A percentile compares a stretch with the other conserved stretches of the same genome.
These are phyloP conservation scores for Nasonia oneida DNA, from an alignment of 2,888 invertebrate species.

Conservation along the genomic window DNA sequence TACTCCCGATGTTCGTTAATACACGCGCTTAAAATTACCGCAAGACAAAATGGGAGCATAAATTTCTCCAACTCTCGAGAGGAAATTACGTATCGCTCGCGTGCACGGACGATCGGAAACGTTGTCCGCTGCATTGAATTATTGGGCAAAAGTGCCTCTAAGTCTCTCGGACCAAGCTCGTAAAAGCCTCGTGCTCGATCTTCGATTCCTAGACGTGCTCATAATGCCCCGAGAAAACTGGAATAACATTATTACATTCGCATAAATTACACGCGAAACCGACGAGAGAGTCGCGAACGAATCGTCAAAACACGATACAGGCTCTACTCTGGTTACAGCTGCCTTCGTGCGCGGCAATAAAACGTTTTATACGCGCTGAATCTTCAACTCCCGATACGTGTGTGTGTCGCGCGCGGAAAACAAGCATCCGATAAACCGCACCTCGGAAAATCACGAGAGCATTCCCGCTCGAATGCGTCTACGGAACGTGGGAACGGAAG, in stretches of 20 bases:
- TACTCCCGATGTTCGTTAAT: slow-evolving; percentile 15
- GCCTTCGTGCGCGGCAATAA: slow-evolving; percentile 30
- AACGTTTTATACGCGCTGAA: slow-evolving; percentile 45
- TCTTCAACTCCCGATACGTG: slow-evolving; percentile 49
- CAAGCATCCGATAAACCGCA: slow-evolving; percentile 27
- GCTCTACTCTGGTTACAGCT: slow-evolving; percentile 2
- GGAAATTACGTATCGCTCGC: slow-evolving; percentile 1
- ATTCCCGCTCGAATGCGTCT: neutral
- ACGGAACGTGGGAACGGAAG: slow-evolving; percentile 47
- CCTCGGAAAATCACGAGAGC: slow-evolving; percentile 2
- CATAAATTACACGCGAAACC: slow-evolving; percentile 38
- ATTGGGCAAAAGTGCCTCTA: slow-evolving; percentile 10
- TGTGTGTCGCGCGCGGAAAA: slow-evolving; percentile 21
- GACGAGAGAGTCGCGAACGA: neutral
- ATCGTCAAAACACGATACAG: slow-evolving; percentile 14
- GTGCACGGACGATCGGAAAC: neutral
- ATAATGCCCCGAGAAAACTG: slow-evolving; percentile 21
- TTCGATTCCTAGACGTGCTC: slow-evolving; percentile 19
- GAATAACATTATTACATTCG: slow-evolving; percentile 33
- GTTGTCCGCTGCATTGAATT: slow-evolving; percentile 22
- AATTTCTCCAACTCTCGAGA: slow-evolving; percentile 28
- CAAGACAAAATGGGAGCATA: neutral
- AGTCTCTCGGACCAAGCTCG: neutral
- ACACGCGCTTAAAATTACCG: neutral
- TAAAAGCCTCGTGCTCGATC: slow-evolving; percentile 27